Base-by-base conservation (phyloP, 2,113 vertebrate genomes). In the Sitta europaea region DNA sequence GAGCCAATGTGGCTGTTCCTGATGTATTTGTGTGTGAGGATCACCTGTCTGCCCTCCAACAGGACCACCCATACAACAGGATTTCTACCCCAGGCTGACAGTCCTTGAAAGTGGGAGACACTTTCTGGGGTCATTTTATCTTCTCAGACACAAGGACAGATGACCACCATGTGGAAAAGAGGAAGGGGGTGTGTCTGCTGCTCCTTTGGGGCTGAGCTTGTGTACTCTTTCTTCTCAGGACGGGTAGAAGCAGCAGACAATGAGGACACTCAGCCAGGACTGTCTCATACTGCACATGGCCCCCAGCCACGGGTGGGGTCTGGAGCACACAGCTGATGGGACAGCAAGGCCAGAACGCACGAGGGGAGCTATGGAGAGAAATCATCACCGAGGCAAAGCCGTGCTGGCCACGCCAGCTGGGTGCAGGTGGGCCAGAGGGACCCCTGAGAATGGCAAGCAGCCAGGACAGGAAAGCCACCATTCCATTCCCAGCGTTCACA, bases 401-500 rank as follows among this genome's bases (percentile, higher is more conserved):
- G 13, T 29, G 42, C 85, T 66, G 74, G 95, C 31, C 87, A n/a
- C 33, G 0, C 18, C 35, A 13, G 12, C 23, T 27, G 82, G 90
- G 66, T 65, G 95, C 81, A 88, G 76, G 55, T 5, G 1, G 63
- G 70, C 45, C 21, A 0, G 53, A 47, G 28, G 50, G 65, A 82
- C 23, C 78, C 76, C 55, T 16, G 0, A 83, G 83, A 67, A 47
- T 27, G 88, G 95, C 65, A 81, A 68, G 65, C 80, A 74, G 89
- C 67, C 77, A 86, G 95, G 90, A 95, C 81, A 91, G 67, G 86
- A 91, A 97, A 97, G 98, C 97, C 97, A 98, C 98, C 97, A 98
- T 98, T 97, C 95, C 97, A 98, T 98, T 94, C 95, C 96, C 86
- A 94, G 86, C 94, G 96, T 97, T 98, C 98, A 89, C 78, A 97